These are phyloP conservation scores for Xyrichtys novacula DNA, from an alignment of 2,797 vertebrate species.

Conservation along the genomic window DNA sequence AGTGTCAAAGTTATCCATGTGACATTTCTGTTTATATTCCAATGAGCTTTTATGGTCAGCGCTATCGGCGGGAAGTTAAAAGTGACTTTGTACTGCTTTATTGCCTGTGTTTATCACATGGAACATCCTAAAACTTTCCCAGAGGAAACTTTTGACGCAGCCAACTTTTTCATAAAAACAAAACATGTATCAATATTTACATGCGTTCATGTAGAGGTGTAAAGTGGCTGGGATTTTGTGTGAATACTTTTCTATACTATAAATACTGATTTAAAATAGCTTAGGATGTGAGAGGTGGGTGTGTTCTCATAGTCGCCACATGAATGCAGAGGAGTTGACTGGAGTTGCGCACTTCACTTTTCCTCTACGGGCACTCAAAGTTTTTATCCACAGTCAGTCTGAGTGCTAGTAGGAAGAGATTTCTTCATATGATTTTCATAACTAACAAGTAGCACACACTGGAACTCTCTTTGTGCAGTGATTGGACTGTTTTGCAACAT, in stretches of 20 bases:
- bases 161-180: not conserved
- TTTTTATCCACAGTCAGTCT: constrained; percentile 8
- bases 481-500: constrained; percentile 53
- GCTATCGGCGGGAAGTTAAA: constrained; percentile 8
- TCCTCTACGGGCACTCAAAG: constrained; percentile 31
- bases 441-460: not conserved
- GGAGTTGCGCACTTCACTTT: constrained; percentile 73
- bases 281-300: constrained; percentile 75
- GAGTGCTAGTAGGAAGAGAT: not conserved
- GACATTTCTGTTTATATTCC: constrained; percentile 17
- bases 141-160: not conserved
- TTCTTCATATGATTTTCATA: not conserved
- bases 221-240: constrained; percentile 1
- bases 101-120: constrained; percentile 13
- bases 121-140: not conserved
- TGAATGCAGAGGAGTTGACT: constrained; percentile 56
- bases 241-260: not conserved
- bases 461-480: not conserved
- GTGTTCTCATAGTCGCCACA: constrained; percentile 73
- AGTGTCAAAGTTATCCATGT: constrained; percentile 1
- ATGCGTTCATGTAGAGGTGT: not conserved
- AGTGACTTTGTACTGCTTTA: constrained; percentile 36
- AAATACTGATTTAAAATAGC: constrained; percentile 19
- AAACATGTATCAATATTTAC: not conserved
- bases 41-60: not conserved